These are phyloP conservation scores for Poeciliopsis prolifica DNA, from an alignment of 2,113 vertebrate genomes.

Conservation along the genomic window DNA sequence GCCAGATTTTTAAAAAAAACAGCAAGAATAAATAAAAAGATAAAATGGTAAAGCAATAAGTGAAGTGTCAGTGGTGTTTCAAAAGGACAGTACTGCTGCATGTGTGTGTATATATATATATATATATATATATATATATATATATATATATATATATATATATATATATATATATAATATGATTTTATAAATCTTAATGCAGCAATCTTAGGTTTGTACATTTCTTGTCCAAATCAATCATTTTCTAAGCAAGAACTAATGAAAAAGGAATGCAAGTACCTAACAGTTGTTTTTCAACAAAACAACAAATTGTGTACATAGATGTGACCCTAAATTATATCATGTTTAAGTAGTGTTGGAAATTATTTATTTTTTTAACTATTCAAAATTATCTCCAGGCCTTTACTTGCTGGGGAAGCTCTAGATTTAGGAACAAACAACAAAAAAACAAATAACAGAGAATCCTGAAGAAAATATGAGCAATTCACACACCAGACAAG, in stretches of 20 bases:
- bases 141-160: no score
- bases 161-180: no score
- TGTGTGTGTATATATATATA: not conserved
- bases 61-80: not conserved
- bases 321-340: no score
- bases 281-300: not conserved
- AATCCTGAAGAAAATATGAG: constrained; percentile 33
- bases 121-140: not conserved
- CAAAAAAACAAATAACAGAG: not conserved
- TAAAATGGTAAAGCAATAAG: not conserved
- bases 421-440: not conserved
- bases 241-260: no score
- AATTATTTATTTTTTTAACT: no score
- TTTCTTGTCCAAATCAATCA: not conserved
- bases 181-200: constrained; percentile 2
- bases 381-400: not conserved
- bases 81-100: constrained; percentile 5
- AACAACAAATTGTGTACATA: not conserved
- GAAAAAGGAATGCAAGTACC: not conserved
- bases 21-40: not conserved
- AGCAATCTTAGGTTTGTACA: not conserved
- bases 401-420: not conserved
- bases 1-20: not conserved
- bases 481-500: constrained; percentile 23
- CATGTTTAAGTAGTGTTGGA: not conserved